Evolutionary conservation across 2,113 vertebrate genomes (phyloP), one percentile per base, ranked within the genome.

Genomic region (Talpa occidentalis): DNA sequence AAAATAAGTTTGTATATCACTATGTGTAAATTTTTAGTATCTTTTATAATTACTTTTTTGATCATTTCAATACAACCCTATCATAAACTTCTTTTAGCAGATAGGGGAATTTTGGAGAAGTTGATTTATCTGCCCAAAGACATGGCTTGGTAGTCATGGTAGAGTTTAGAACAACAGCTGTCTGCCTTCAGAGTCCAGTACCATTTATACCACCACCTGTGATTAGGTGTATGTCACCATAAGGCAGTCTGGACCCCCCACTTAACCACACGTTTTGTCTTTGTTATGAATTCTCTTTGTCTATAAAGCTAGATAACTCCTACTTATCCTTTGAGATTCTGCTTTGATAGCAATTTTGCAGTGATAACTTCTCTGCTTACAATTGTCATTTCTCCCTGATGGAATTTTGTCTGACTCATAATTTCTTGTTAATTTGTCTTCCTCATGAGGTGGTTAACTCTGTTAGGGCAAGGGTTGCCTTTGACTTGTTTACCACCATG

Each of bases 321-420:
- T 60, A 60, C 10, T 47, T 3, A 60, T 10, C 10, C 24, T 76
- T 69, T 72, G 49, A 8, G 1, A 67, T 83, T 91, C 37, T 93
- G 37, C 32, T 16, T 78, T 93, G 52, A 64, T 32, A 37, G 44
- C 37, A 67, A 15, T 35, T 21, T 21, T 42, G 21, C 26, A 79
- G 35, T 69, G 15, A 22, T 79, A 56, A 22, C 1, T 35, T 94
- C 10, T 22, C 49, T 84, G 10, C 28, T 86, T 2, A 59, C 4
- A 5, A 22, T 73, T 67, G 22, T 54, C 42, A 30, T 88, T 95
- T 86, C 44, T 64, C 14, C 2, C 93, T 81, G 21, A 22, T 76
- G 52, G 6, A 35, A 52, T 78, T 88, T 88, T 94, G 52, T 85
- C 85, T 93, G 35, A 79, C 24, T 54, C 66, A 42, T 49, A 88